Evolutionary conservation across 35 echinoderm and acorn worm genomes (phyloP), one percentile per base, ranked within the genome.

Genomic region (Diadema setosum): DNA sequence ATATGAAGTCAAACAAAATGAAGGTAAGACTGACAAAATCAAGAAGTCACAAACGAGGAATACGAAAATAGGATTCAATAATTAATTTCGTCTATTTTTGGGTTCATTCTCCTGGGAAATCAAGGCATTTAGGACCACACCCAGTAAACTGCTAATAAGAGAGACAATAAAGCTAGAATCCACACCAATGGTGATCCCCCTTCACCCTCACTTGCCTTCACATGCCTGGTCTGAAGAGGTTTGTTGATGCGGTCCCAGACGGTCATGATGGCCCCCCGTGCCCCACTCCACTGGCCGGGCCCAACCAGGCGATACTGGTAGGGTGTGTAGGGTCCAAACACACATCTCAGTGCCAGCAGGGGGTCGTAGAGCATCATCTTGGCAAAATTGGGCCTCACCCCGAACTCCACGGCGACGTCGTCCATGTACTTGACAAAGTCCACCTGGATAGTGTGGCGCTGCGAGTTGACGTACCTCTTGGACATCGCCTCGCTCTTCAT

Each of bases 261-360:
- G 0, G 84, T 94, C 43, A 87, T 46, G 3, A 97, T 97, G 41
- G 95, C 86, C 20, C 89, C 33, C 30, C 80, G 92, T 1, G 95
- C 91, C 8, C 95, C 95, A 31, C 42, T 52, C 95, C 95, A 97
- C 59, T 97, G 90, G 16, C 95, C 95, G 23, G 95, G 95, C 35
- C 95, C 95, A 4, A 90, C 73, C 0, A 97, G 43, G 18, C 95
- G 95, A 45, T 97, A 97, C 78, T 97, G 95, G 45, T 97, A 97
- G 4, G 94, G 91, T 2, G 65, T 24, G n/a, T 33, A 90, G 16
- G 94, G 91, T 20, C 94, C 94, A 86, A 87, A 93, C 44, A 93
- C 30, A 61, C 70, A 82, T 75, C 75, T 63, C 6, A 90, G 32
- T 63, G 70, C 93, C 29, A 97, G 84, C 48, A 63, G 15, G 23